Conservation (phyloP, 2,888 invertebrate genomes). For the Eumacrocentrus americanus region DNA sequence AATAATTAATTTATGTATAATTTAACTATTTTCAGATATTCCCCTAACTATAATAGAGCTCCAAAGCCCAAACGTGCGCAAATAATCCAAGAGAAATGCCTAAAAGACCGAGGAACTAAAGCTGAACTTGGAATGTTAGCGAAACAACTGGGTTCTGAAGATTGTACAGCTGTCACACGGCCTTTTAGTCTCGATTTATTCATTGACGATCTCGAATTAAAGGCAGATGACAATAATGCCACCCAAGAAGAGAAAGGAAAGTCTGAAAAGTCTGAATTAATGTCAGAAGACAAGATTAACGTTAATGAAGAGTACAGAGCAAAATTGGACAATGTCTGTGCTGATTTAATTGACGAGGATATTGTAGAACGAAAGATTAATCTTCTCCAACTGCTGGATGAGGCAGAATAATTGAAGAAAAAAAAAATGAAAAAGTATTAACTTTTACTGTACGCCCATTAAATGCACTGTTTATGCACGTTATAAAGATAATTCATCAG, state of each 20-base stretch:
- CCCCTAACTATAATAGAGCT: constrained; percentile 36
- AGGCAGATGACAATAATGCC: constrained; percentile 28
- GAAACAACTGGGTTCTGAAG: constrained; percentile 49
- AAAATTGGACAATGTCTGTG: constrained; percentile 44
- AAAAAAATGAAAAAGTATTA: neutral
- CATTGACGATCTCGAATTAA: constrained; percentile 38
- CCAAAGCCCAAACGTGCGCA: constrained; percentile 19
- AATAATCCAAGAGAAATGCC: constrained; percentile 20
- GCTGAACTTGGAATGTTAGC: constrained; percentile 52
- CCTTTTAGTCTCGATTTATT: constrained; percentile 48
- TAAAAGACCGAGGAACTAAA: constrained; percentile 42
- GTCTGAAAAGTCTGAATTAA: constrained; percentile 17
- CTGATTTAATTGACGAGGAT: constrained; percentile 43
- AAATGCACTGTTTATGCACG: too few species aligned
- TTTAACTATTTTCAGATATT: constrained; percentile 42
- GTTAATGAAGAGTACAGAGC: constrained; percentile 42
- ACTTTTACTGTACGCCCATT: neutral
- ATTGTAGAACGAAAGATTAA: constrained; percentile 39
- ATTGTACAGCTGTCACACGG: constrained; percentile 25
- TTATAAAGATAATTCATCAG: too few species aligned
- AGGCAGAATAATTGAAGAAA: constrained; percentile 30
- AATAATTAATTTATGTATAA: neutral
- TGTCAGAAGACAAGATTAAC: constrained; percentile 29
- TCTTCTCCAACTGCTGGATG: constrained; percentile 52
- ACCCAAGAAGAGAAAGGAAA: constrained; percentile 6